Percentiles rank a stretch among this genome's conserved stretches.
Conservation (phyloP, 1,140 invertebrate genomes). For the Tetramorium simillimum region DNA sequence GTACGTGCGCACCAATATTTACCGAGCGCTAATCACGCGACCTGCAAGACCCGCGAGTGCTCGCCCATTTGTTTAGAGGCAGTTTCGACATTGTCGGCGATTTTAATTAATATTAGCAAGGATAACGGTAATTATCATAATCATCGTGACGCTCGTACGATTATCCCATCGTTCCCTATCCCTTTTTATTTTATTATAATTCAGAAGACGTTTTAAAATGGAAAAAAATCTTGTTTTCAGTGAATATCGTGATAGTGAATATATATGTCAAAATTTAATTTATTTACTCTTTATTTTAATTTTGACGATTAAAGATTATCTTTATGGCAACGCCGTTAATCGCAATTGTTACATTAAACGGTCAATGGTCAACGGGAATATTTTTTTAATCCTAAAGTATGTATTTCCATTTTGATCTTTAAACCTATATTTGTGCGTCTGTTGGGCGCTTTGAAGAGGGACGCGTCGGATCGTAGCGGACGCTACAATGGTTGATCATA, state of each 20-base stretch:
- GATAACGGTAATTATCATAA: constrained; percentile 67
- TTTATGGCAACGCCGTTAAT: background rate
- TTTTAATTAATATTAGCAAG: constrained; percentile 79
- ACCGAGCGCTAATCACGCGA: constrained; percentile 63
- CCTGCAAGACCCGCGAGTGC: constrained; percentile 64
- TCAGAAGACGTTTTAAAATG: background rate
- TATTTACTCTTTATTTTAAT: background rate
- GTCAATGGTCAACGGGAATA: background rate
- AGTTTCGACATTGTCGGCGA: constrained; percentile 80
- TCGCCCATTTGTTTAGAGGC: constrained; percentile 82
- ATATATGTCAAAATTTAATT: background rate
- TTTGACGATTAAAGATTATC: background rate
- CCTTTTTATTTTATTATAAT: background rate
- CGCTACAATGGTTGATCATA: constrained; percentile 23
- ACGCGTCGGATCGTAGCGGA: background rate
- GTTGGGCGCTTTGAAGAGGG: background rate
- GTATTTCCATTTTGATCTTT: background rate
- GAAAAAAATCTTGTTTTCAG: background rate
- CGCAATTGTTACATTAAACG: background rate
- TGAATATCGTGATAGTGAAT: no score
- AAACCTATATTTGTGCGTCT: background rate
- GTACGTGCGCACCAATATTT: constrained; percentile 42
- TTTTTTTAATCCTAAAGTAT: background rate
- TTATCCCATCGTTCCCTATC: background rate
- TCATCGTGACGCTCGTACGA: constrained; percentile 47